These are phyloP conservation scores for Prionailurus viverrinus DNA, from an alignment of 2,113 vertebrate species.

Conservation along the genomic window DNA sequence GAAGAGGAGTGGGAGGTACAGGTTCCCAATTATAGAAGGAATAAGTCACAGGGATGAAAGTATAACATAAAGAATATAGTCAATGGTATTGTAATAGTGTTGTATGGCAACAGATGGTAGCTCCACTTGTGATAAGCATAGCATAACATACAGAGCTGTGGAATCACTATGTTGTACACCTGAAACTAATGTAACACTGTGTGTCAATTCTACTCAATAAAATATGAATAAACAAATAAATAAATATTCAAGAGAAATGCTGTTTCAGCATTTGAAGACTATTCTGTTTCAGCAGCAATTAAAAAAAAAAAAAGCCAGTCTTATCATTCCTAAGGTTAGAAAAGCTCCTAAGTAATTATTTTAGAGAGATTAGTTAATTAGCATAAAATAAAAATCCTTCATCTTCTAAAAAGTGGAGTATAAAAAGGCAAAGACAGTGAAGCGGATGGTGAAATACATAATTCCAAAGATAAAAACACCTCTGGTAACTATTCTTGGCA, in stretches of 20 bases:
- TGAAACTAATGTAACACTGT: background rate
- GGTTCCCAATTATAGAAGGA: background rate
- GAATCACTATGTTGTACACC: background rate
- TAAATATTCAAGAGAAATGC: background rate
- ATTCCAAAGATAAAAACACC: background rate
- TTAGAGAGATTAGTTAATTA: background rate
- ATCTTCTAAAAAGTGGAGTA: background rate
- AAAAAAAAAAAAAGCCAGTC: background rate
- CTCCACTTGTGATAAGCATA: background rate
- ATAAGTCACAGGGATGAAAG: background rate
- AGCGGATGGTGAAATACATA: fast-evolving
- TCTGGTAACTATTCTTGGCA: background rate
- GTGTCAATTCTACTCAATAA: background rate
- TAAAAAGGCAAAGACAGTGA: background rate
- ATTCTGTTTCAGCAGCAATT: background rate
- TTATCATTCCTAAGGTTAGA: slow-evolving; percentile 4
- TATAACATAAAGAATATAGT: background rate
- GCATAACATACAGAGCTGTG: background rate
- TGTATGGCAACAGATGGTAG: background rate
- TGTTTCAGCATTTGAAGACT: slow-evolving; percentile 41
- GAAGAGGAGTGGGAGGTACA: background rate
- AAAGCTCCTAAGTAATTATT: slow-evolving; percentile 34
- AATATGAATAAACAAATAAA: background rate
- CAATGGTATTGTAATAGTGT: background rate
- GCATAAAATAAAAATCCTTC: slow-evolving; percentile 32